Base-by-base conservation (phyloP, 2,888 invertebrate species). In the Oxytorus armatus region DNA sequence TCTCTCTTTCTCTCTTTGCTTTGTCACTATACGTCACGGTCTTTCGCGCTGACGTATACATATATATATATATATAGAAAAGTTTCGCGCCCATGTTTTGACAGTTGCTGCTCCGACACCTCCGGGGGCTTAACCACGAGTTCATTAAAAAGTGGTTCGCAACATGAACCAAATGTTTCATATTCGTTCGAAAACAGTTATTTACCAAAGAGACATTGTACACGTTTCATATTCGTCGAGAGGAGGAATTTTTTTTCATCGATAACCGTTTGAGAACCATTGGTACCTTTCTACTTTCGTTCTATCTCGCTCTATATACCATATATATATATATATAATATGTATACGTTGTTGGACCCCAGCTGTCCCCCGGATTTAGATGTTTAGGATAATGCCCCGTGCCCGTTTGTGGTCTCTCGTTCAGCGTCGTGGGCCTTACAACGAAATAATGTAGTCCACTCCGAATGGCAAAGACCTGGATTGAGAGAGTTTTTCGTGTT, bases 101-200 rank as follows among this genome's bases (percentile, higher is more conserved):
- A 92, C 92, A 92, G 92, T 92, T 92, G 92, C 91, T 87, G 91
- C 91, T 92, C 89, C 86, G 90, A 92, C 92, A 92, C 92, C 91
- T 91, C 90, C 86, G 88, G 86, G n/a, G n/a, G n/a, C n/a, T n/a
- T 88, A 42, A 25, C 23, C 51, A 87, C 90, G 88, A n/a, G n/a
- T 90, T 91, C 91, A 91, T 92, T 91, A 90, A 85, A 86, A 89
- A 88, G 91, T 86, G 91, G 90, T 90, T 90, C 91, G 90, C 92
- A 91, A 84, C 77, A 69, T 14, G 16, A 10, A n/a, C 53, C 44
- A 14, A 69, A 57, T 25, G 7, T 55, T n/a, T n/a, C 11, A 16
- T 18, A 42, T 29, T 21, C 25, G 49, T 18, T 49, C 14, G 47
- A 44, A 7, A 29, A 2, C 25, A 47, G 11, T 16, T 4, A 29